Percentiles rank a stretch among this genome's conserved stretches.
These are phyloP conservation scores for Isurus oxyrinchus DNA, from an alignment of 2,113 vertebrate species.

Conservation along the genomic window DNA sequence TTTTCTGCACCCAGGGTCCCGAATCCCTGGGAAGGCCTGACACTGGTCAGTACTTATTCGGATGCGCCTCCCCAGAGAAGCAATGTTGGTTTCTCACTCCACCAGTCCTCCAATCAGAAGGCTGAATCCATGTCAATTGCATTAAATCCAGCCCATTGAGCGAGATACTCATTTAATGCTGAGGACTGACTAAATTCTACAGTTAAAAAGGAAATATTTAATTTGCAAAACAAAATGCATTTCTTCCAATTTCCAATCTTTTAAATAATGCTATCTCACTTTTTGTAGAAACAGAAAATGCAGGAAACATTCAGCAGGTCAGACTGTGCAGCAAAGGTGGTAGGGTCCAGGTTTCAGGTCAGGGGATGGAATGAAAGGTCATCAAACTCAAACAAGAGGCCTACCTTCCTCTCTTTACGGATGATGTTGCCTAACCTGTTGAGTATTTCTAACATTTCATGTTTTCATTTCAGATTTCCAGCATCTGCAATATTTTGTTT, in stretches of 20 bases:
- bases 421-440: no score
- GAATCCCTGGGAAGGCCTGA: no score
- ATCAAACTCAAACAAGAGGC: no score
- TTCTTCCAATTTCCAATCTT: not conserved
- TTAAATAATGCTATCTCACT: not conserved
- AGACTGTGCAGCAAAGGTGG: not conserved
- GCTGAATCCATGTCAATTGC: no score
- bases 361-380: not conserved
- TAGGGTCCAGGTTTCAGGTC: not conserved
- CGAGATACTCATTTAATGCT: not conserved
- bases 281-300: not conserved
- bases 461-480: constrained; percentile 14
- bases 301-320: not conserved
- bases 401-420: not conserved
- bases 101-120: no score
- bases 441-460: not conserved
- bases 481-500: not conserved
- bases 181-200: constrained; percentile 5
- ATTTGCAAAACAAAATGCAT: not conserved
- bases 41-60: no score
- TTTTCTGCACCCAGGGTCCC: no score
- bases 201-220: not conserved
- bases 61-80: no score
- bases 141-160: not conserved
- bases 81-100: no score